These are phyloP conservation scores for Hypotaenidia okinawae DNA, from an alignment of 2,797 vertebrate species.

Conservation along the genomic window DNA sequence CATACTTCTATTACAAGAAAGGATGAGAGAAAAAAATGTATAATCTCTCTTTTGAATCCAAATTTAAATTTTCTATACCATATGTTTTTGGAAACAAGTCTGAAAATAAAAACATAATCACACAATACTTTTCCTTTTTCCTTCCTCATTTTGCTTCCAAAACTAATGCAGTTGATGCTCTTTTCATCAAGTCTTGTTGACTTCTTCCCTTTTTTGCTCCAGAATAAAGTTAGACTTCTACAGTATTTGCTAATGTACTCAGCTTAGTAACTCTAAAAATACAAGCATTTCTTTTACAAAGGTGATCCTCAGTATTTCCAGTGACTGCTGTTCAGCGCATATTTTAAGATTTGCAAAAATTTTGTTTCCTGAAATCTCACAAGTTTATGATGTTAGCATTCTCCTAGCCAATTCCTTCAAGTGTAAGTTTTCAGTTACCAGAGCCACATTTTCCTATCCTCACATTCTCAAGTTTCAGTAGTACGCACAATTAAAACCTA, in stretches of 20 bases:
- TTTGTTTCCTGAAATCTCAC: neutral
- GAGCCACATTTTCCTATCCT: neutral
- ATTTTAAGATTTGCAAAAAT: neutral
- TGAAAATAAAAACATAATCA: neutral
- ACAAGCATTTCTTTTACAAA: neutral
- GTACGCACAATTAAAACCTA: neutral
- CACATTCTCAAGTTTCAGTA: constrained; percentile 38
- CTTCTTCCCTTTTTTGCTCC: neutral
- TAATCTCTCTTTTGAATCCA: neutral
- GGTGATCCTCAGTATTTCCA: neutral
- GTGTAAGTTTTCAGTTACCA: neutral
- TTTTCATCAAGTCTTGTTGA: neutral
- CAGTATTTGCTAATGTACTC: neutral
- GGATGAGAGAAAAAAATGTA: neutral
- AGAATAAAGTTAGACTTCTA: neutral
- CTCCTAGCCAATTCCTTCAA: neutral
- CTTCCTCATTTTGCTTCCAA: neutral
- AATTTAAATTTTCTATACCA: neutral
- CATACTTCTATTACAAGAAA: neutral
- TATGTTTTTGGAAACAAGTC: neutral
- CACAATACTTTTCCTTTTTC: neutral
- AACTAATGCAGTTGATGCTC: neutral
- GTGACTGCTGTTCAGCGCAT: neutral
- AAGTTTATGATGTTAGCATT: neutral
- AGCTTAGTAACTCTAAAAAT: neutral